Evolutionary conservation across 2,888 invertebrate genomes (phyloP), one percentile per base, ranked within the genome.

Genomic region (Drosophila differens): DNA sequence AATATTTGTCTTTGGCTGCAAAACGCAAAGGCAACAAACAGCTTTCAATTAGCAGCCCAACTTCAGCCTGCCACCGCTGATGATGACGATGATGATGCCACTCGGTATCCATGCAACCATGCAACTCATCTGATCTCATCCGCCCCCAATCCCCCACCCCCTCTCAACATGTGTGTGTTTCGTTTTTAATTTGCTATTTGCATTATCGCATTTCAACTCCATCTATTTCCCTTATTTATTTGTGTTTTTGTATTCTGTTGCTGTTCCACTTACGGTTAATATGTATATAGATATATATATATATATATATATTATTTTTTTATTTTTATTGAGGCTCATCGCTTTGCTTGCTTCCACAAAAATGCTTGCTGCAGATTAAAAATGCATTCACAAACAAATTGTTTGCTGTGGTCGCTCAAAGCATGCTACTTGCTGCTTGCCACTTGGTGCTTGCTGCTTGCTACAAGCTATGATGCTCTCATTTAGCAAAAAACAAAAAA

Each of bases 1-100:
- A 90, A 88, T 89, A 83, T 89, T 89, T 88, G 86, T 88, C 85
- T 90, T 90, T 90, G 85, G 68, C 76, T 73, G 85, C 90, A 88
- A 88, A 85, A 83, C 85, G 85, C 85, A 84, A 84, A 89, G 90
- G 89, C 83, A 76, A 71, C 84, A 62, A 76, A 67, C 78, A 57
- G 85, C 79, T 88, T 85, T 80, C 89, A 85, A 90, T 85, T 85
- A 90, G 90, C 74, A 72, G 55, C 49, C 53, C 72, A 72, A 39
- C 32, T 22, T 65, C 64, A 53, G 41, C 53, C 53, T 28, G 32
- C 35, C 22, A 19, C 1, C 44, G 44, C 22, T 44, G 44, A 22
- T 22, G 22, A 22, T 22, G 41, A 22, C 12, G n/a, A 12, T 37
- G 32, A 16, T 28, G 33, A 12, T 47, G 19, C 47, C 39, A 37